phyloP scores from a whole-genome alignment of 2,888 invertebrate genomes.

The Polietes domitor region DNA sequence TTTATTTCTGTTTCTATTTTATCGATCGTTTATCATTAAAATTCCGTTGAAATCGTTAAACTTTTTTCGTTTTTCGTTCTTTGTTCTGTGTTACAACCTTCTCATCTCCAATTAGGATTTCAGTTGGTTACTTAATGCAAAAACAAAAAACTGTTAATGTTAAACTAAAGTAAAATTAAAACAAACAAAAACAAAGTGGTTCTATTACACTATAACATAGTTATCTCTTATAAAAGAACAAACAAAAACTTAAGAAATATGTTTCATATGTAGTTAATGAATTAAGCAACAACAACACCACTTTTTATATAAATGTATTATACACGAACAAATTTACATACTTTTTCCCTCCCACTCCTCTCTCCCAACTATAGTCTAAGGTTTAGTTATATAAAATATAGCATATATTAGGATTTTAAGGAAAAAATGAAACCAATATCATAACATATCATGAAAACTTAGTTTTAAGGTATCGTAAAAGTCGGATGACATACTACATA shows the following conservation, averaged over 20 bases:
- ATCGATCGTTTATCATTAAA: slow-evolving; percentile 73
- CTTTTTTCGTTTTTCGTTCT: background rate
- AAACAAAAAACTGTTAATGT: slow-evolving; percentile 17
- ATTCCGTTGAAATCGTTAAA: slow-evolving; percentile 65
- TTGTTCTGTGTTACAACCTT: background rate
- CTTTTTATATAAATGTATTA: slow-evolving; percentile 63
- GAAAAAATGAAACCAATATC: slow-evolving; percentile 14
- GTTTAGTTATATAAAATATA: background rate
- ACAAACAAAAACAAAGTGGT: slow-evolving; percentile 53
- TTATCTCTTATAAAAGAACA: slow-evolving; percentile 35
- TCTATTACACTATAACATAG: slow-evolving; percentile 66
- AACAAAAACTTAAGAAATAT: slow-evolving; percentile 26
- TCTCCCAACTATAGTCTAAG: background rate
- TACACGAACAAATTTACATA: slow-evolving; percentile 48
- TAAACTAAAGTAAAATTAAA: slow-evolving; percentile 22
- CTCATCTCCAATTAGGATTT: slow-evolving; percentile 10
- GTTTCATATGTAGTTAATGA: slow-evolving; percentile 38
- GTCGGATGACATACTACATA: background rate
- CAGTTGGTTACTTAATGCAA: background rate
- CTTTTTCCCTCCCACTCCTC: background rate
- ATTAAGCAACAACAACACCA: slow-evolving; percentile 30
- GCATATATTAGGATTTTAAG: background rate
- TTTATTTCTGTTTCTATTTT: slow-evolving; percentile 75
- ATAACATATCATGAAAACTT: slow-evolving; percentile 25
- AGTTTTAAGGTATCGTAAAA: background rate